These are phyloP conservation scores for Trichogramma pretiosum DNA, from an alignment of 1,140 invertebrate species.

Conservation along the genomic window DNA sequence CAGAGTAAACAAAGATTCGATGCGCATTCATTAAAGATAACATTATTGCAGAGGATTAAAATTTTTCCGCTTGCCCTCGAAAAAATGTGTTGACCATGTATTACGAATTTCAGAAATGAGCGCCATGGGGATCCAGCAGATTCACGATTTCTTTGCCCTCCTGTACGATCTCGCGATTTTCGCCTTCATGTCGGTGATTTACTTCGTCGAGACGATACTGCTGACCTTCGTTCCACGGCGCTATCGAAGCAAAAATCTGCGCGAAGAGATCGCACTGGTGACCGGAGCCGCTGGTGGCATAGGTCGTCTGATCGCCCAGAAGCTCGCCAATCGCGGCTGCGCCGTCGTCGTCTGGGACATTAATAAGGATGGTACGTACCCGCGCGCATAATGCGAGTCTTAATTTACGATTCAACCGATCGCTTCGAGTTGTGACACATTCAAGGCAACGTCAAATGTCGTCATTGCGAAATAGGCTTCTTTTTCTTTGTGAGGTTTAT, in stretches of 20 bases:
- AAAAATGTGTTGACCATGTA: too few relatives aligned
- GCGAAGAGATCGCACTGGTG: constrained; percentile 69
- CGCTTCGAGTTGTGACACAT: too few relatives aligned
- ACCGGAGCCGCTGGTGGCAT: constrained; percentile 86
- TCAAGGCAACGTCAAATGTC: too few relatives aligned
- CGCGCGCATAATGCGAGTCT: too few relatives aligned
- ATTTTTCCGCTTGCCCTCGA: too few relatives aligned
- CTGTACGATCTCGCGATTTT: constrained; percentile 32
- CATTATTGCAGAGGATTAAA: too few relatives aligned
- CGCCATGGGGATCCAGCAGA: not conserved
- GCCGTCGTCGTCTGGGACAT: constrained; percentile 86
- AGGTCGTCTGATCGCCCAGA: constrained; percentile 70
- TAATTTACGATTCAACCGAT: too few relatives aligned
- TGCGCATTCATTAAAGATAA: too few relatives aligned
- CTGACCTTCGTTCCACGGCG: constrained; percentile 42
- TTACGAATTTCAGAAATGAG: too few relatives aligned
- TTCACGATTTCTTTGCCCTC: constrained; percentile 11
- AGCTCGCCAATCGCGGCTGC: constrained; percentile 70
- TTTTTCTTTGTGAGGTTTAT: too few relatives aligned
- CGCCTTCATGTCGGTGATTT: constrained; percentile 28
- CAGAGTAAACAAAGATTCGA: too few relatives aligned
- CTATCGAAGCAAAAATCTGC: constrained; percentile 49
- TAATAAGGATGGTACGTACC: constrained; percentile 64
- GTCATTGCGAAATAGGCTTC: too few relatives aligned
- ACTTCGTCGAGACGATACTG: constrained; percentile 35